These are phyloP conservation scores for Gambusia yucatana DNA, from an alignment of 2,797 vertebrate species.

Conservation along the genomic window DNA sequence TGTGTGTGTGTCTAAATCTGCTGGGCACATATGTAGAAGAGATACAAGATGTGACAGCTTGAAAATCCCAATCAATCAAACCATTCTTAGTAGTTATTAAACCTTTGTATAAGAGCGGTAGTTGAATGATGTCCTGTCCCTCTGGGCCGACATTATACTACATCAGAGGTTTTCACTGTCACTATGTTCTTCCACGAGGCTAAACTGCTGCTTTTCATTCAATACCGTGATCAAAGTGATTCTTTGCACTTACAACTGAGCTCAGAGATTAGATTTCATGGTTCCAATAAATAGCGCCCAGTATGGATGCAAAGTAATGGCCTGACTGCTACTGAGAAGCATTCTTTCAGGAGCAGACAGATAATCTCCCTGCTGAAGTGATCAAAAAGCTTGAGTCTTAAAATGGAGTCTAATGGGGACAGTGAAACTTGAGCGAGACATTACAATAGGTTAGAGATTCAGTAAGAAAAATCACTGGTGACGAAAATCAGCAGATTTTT, in stretches of 20 bases:
- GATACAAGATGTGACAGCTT: constrained; percentile 52
- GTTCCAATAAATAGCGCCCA: constrained; percentile 59
- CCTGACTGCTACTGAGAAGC: constrained; percentile 45
- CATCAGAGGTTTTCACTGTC: constrained; percentile 42
- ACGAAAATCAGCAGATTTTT: background rate
- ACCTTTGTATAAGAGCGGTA: constrained; percentile 50
- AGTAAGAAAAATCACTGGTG: background rate
- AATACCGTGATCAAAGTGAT: constrained; percentile 63
- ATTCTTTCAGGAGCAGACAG: constrained; percentile 40
- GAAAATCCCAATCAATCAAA: constrained; percentile 65
- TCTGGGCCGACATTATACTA: constrained; percentile 47
- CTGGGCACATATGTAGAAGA: constrained; percentile 43
- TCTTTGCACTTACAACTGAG: constrained; percentile 62
- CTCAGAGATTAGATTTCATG: constrained; percentile 67
- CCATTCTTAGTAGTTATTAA: constrained; percentile 61
- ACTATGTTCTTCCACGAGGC: constrained; percentile 45
- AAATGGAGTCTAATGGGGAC: constrained; percentile 29
- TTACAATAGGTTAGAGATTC: background rate
- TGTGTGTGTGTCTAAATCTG: constrained; percentile 36
- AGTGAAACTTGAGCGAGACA: constrained; percentile 26
- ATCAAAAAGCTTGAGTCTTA: constrained; percentile 51
- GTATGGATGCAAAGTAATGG: constrained; percentile 44
- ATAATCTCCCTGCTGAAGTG: constrained; percentile 53
- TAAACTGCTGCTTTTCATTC: constrained; percentile 61
- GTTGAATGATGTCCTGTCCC: constrained; percentile 56